Evolutionary conservation across 2,888 invertebrate species (phyloP), one percentile per base, ranked within the genome.

Genomic region (Physocephala rufipes): DNA sequence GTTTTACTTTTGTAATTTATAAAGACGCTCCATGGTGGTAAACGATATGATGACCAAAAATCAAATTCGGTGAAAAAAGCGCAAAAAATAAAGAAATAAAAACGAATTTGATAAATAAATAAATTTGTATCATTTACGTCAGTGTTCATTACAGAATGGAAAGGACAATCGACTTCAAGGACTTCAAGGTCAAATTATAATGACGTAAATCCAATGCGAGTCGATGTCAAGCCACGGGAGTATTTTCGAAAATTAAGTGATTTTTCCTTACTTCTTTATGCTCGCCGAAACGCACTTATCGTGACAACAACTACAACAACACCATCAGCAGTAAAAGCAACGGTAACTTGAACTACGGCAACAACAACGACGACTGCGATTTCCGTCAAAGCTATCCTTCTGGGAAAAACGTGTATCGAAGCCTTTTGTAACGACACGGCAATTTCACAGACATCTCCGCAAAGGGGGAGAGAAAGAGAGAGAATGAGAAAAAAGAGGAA

Each of bases 181-280:
- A 36, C 36, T 36, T 36, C 36, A 65, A 65, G 51, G 19, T 16
- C 9, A 26, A 65, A 30, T 26, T 21, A 53, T 19, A 24, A 30
- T 30, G 19, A 19, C 53, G 28, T 21, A 12, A 51, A 51, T 24
- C 47, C n/a, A 19, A 36, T 4, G 66, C 0, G 19, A 5, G n/a
- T 13, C 7, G 13, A 28, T 9, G 13, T 1, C 36, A 68, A 62
- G 67, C 68, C 62, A 62, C 51, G 49, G 65, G n/a, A 73, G 61
- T 67, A 71, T 67, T 72, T 72, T 65, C 59, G 65, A 81, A 80
- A 79, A 71, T 80, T 80, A 82, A 80, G 80, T 82, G 82, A 81
- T 79, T 80, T 82, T 81, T 79, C 82, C 78, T 81, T 80, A 82
- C 79, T 80, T 82, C 80, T 81, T 81, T 81, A 77, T 9, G 36